Base-by-base conservation (phyloP, 2,113 vertebrate genomes). In the Sebastes fasciatus region DNA sequence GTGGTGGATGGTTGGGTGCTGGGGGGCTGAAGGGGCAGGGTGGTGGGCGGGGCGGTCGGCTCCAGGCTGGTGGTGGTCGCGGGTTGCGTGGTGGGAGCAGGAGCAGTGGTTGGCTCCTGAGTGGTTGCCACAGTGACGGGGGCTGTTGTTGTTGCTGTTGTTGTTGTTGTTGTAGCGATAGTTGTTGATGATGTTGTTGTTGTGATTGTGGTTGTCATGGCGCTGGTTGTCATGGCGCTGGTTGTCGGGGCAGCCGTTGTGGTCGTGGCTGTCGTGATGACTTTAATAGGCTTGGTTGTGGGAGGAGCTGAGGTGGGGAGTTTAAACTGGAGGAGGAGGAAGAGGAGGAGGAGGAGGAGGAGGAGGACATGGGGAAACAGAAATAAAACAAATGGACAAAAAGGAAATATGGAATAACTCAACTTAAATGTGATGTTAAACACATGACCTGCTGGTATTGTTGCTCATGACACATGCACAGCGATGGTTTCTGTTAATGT, bases 291-390 rank as follows among this genome's bases (percentile, higher is more conserved):
- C 77, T 91, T 93, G 73, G 80, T 83, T 46, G 93, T 94, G 89
- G 90, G 90, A 62, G 92, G 93, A 70, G 92, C 86, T 64, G 94
- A 93, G 90, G 92, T 92, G 69, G 94, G 95, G 70, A 95, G 91
- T 92, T 94, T 93, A 88, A 95, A 96, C 95, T 95, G 88, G 48
- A 71, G 80, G 62, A 46, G 62, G 49, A 78, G 74, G 45, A 63
- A 43, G 69, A 40, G 82, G 73, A 8, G 83, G 77, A 72, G 74
- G 49, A 78, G 74, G 45, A 66, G 43, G 69, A 42, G 82, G 73
- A 8, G 83, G 77, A 72, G 74, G 77, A 89, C 13, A 79, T 48
- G 79, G 58, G 82, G 82, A 86, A 85, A 79, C 60, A 81, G 10
- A 90, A 83, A 92, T 75, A 86, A 77, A 72, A 10, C 16, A 52